These are phyloP conservation scores for Oceanites oceanicus DNA, from an alignment of 2,113 vertebrate species.

Conservation along the genomic window DNA sequence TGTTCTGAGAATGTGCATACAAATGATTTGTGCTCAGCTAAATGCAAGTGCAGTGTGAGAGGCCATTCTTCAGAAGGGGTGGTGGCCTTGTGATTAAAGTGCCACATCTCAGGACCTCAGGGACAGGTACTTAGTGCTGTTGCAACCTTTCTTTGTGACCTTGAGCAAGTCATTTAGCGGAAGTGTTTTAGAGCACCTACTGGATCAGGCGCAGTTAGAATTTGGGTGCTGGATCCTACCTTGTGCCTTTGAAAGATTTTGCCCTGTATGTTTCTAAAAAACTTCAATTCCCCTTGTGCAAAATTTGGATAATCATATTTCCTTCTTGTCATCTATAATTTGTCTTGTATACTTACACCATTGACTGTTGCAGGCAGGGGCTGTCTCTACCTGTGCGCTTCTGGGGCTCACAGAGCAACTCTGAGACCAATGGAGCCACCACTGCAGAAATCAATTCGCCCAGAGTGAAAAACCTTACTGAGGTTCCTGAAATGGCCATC, in stretches of 20 bases:
- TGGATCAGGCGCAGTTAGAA: background rate
- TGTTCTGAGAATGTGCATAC: background rate
- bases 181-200: background rate
- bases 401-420: background rate
- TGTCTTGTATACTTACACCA: background rate
- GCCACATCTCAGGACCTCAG: background rate
- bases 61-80: background rate
- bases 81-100: background rate
- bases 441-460: background rate
- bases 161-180: background rate
- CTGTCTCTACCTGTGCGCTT: background rate
- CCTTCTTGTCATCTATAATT: background rate
- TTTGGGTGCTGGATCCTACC: background rate
- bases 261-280: background rate
- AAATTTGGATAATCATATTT: background rate
- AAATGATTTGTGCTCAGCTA: background rate
- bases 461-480: background rate
- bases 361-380: background rate
- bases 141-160: background rate
- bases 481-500: background rate
- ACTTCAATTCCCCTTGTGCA: background rate
- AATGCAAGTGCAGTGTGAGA: accelerated
- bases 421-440: background rate
- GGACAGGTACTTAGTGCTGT: background rate
- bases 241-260: background rate